A percentile compares a stretch with the other conserved stretches of the same genome.
phyloP scores from a whole-genome alignment of 2,888 invertebrate genomes.

The Plusia festucae region DNA sequence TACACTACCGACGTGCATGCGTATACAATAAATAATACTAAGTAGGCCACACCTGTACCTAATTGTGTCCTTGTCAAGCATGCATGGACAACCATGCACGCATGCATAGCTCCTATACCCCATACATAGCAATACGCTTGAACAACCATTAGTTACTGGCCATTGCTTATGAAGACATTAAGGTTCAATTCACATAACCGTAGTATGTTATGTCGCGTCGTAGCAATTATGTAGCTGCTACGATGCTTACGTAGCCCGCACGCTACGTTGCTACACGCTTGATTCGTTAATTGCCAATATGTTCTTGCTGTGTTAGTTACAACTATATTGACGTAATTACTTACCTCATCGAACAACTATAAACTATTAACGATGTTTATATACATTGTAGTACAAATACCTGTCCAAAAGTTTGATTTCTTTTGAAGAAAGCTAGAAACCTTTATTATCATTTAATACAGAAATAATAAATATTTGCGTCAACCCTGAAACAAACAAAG shows the following conservation, averaged over 20 bases:
- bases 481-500: background rate
- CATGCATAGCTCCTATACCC: conserved; percentile 17
- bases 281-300: conserved; percentile 7
- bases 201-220: conserved; percentile 28
- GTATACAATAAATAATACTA: background rate
- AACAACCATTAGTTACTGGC: conserved; percentile 37
- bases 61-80: conserved; percentile 14
- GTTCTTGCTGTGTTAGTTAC: background rate
- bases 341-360: background rate
- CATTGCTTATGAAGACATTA: conserved; percentile 43
- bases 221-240: conserved; percentile 23
- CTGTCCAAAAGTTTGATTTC: background rate
- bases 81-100: conserved; percentile 29
- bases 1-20: no score
- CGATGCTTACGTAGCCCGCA: conserved; percentile 14
- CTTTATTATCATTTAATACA: background rate
- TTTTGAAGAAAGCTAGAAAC: background rate
- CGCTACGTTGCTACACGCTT: background rate
- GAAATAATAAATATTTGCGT: background rate
- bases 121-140: conserved; percentile 13
- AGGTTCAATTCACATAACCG: conserved; percentile 40
- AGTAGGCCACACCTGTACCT: conserved; percentile 3
- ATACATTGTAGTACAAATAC: background rate
- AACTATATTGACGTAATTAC: background rate
- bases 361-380: background rate